A percentile compares a stretch with the other conserved stretches of the same genome.
Evolutionary conservation across 1,140 invertebrate species (phyloP).

Genomic region (Chrysomallon squamiferum): DNA sequence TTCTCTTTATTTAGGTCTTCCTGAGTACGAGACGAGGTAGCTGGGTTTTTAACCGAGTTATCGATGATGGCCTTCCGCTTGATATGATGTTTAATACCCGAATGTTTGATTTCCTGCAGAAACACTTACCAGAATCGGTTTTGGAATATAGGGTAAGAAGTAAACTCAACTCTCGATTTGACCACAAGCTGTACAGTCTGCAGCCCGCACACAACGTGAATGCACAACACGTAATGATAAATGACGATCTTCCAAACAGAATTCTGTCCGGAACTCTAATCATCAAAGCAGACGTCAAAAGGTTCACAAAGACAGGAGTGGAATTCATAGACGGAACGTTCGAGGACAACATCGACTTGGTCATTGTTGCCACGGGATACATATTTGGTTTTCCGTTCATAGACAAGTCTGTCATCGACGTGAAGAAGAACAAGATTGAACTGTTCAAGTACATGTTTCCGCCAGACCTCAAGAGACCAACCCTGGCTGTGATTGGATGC

Average conservation of each 20-base stretch:
- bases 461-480: constrained; percentile 50
- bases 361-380: constrained; percentile 56
- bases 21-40: constrained; percentile 65
- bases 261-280: constrained; percentile 63
- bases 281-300: constrained; percentile 56
- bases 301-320: constrained; percentile 57
- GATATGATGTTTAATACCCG: constrained; percentile 33
- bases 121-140: constrained; percentile 14
- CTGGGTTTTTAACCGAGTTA: constrained; percentile 64
- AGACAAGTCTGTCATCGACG: constrained; percentile 36
- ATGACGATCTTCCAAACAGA: constrained; percentile 66
- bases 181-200: constrained; percentile 57
- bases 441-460: constrained; percentile 66
- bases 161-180: constrained; percentile 56
- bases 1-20: constrained; percentile 59
- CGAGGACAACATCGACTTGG: constrained; percentile 47
- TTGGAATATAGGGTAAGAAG: not conserved
- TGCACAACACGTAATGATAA: constrained; percentile 65
- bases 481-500: constrained; percentile 66
- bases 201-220: not conserved
- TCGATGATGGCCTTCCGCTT: constrained; percentile 40
- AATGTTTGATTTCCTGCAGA: not conserved
- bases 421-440: constrained; percentile 55
- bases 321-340: constrained; percentile 60
- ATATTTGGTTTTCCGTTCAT: constrained; percentile 54